Base-by-base conservation (phyloP, 2,113 vertebrate species). In the Ursus arctos region DNA sequence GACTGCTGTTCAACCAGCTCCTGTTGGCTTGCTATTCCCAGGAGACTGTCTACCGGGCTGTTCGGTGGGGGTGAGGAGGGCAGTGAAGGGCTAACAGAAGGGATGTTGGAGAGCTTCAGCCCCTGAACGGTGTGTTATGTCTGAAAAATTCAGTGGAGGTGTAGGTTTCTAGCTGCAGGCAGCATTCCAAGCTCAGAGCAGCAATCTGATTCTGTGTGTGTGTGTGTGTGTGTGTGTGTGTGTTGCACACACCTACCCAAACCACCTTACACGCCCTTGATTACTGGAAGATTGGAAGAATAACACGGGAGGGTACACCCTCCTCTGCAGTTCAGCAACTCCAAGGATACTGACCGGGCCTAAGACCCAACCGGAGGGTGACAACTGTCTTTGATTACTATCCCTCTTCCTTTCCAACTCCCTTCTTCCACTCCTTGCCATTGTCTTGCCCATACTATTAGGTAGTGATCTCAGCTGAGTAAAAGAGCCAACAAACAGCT, bases 1-100 rank as follows among this genome's bases (percentile, higher is more conserved):
- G 63, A 61, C 26, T 0, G 33, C 84, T 11, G 24, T 61, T 12
- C 6, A 67, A 26, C 74, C 77, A 51, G 43, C 43, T 61, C 61
- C n/a, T 33, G 79, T 18, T 53, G 57, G 43, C 59, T 33, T 85
- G 28, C 67, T 71, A 71, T 87, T 7, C 18, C 8, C 55, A 85
- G 9, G 36, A 7, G 11, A 22, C 28, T 1, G 28, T 0, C 63
- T 18, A 0, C 2, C 6, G 33, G 86, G 13, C 22, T 85, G 72
- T 77, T 36, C 80, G 31, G 53, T 31, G 12, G 43, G 57, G 43
- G 59, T 84, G 18, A 26, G 31, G 36, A 82, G 61, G 11, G 86
- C 63, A 18, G 0, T 67, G 24, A 53, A 53, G 77, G n/a, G 18
- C 51, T 69, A 49, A 26, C 14, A 72, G 18, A 28, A 26, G 63